phyloP scores from a whole-genome alignment of 2,888 invertebrate species.

The Brachypalpus laphriformis region DNA sequence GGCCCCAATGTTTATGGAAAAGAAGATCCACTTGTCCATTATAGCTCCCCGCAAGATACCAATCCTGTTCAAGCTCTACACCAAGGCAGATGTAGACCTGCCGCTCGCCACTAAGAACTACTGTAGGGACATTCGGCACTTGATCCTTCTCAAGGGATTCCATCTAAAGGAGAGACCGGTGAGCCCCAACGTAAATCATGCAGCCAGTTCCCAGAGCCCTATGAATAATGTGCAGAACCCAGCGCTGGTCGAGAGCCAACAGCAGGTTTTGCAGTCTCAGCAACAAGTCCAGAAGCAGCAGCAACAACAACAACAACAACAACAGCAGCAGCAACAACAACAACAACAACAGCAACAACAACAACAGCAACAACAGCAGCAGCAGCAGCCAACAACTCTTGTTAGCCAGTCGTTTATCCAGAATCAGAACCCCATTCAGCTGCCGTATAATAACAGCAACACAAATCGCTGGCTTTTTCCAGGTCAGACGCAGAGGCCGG shows the following conservation, averaged over 20 bases:
- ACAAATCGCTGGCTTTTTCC: slow-evolving; percentile 74
- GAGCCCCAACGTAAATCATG: slow-evolving; percentile 83
- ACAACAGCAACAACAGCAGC: slow-evolving; percentile 54
- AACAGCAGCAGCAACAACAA: slow-evolving; percentile 47
- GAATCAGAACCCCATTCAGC: slow-evolving; percentile 79
- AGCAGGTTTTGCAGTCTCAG: slow-evolving; percentile 52
- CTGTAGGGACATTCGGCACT: slow-evolving; percentile 93
- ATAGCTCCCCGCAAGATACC: slow-evolving; percentile 95
- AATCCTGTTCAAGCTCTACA: slow-evolving; percentile 92
- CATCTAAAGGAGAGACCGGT: slow-evolving; percentile 88
- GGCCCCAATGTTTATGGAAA: slow-evolving; percentile 90
- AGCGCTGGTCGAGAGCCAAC: slow-evolving; percentile 67
- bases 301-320: slow-evolving; percentile 63
- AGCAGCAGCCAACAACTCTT: slow-evolving; percentile 39
- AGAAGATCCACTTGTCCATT: slow-evolving; percentile 93
- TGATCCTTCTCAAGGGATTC: slow-evolving; percentile 90
- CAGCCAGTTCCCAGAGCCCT: slow-evolving; percentile 70
- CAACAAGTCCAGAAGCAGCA: slow-evolving; percentile 51
- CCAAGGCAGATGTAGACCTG: slow-evolving; percentile 94
- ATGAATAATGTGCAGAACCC: slow-evolving; percentile 69
- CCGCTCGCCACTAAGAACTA: slow-evolving; percentile 94
- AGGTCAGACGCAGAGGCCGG: slow-evolving; percentile 75
- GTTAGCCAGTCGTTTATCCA: slow-evolving; percentile 79
- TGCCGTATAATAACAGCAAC: slow-evolving; percentile 78
- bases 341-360: slow-evolving; percentile 42